phyloP scores from a whole-genome alignment of 2,113 vertebrate genomes.

The Ctenomys sociabilis region DNA sequence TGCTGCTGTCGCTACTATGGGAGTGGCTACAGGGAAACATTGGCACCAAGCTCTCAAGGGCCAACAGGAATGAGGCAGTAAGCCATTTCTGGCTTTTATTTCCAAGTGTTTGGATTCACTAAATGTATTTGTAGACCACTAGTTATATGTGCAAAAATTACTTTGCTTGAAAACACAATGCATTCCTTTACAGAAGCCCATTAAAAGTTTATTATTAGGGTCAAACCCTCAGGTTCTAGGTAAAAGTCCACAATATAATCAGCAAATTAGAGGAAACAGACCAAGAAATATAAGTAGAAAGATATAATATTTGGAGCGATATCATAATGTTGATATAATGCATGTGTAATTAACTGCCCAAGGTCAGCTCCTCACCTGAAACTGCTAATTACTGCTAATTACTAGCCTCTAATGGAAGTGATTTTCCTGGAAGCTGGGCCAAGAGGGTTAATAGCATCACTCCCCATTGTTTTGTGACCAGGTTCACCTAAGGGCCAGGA shows the following conservation, averaged over 20 bases:
- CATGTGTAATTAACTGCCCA: not conserved
- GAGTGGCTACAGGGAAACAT: not conserved
- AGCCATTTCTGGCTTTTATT: constrained; percentile 32
- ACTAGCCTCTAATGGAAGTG: not conserved
- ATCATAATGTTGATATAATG: not conserved
- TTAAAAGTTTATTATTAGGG: not conserved
- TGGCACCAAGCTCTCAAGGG: not conserved
- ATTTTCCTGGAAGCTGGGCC: not conserved
- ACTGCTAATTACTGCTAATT: not conserved
- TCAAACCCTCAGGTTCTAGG: constrained; percentile 41
- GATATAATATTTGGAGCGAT: not conserved
- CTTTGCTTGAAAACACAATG: constrained; percentile 14
- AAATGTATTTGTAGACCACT: constrained; percentile 31
- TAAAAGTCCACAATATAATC: not conserved
- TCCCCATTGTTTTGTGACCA: not conserved
- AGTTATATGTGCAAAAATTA: constrained; percentile 40
- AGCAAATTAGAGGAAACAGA: not conserved
- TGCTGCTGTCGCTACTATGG: not conserved
- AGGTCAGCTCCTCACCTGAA: not conserved
- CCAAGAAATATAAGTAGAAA: not conserved
- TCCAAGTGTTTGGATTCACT: constrained; percentile 35
- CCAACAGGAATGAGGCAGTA: not conserved
- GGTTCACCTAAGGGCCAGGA: not conserved
- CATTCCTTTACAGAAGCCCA: constrained; percentile 37
- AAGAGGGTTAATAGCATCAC: not conserved